Conservation (phyloP, 2,888 invertebrate species). For the Thumatha senex region DNA sequence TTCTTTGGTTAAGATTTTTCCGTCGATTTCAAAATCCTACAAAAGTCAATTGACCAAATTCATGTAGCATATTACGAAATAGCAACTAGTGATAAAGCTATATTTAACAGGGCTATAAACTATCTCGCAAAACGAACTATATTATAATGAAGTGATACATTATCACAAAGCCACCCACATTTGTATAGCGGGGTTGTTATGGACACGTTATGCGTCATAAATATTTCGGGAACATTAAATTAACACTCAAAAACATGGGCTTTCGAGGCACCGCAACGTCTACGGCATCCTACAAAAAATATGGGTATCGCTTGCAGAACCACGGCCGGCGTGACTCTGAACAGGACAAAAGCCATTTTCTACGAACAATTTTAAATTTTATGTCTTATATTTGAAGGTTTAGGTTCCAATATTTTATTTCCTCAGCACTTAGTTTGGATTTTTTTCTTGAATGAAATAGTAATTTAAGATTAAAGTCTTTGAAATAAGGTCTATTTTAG, state of each 20-base stretch:
- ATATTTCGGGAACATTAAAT: slow-evolving; percentile 83
- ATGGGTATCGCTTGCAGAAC: slow-evolving; percentile 76
- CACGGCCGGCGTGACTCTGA: slow-evolving; percentile 52
- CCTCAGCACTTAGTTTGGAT: slow-evolving; percentile 39
- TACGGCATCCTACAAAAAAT: slow-evolving; percentile 74
- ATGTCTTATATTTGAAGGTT: slow-evolving; percentile 35
- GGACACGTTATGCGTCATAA: slow-evolving; percentile 81
- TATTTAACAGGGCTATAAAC: slow-evolving; percentile 21
- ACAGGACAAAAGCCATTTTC: slow-evolving; percentile 45
- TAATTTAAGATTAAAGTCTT: slow-evolving; percentile 59
- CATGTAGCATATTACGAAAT: too few relatives aligned
- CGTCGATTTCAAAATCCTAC: too few relatives aligned
- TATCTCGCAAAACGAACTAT: slow-evolving; percentile 37
- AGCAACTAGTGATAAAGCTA: slow-evolving; percentile 12
- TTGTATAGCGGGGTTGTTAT: slow-evolving; percentile 78
- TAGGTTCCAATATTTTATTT: slow-evolving; percentile 25
- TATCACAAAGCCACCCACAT: slow-evolving; percentile 79
- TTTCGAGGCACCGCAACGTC: slow-evolving; percentile 81
- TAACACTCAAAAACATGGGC: slow-evolving; percentile 81
- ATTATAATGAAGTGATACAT: slow-evolving; percentile 76
- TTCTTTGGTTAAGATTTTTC: too few relatives aligned
- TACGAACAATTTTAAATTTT: slow-evolving; percentile 26
- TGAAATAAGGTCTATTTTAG: slow-evolving; percentile 67
- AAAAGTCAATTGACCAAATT: too few relatives aligned
- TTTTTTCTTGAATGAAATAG: slow-evolving; percentile 48